Evolutionary conservation across 2,113 vertebrate species (phyloP), one percentile per base, ranked within the genome.

Genomic region (Calidris pygmaea): DNA sequence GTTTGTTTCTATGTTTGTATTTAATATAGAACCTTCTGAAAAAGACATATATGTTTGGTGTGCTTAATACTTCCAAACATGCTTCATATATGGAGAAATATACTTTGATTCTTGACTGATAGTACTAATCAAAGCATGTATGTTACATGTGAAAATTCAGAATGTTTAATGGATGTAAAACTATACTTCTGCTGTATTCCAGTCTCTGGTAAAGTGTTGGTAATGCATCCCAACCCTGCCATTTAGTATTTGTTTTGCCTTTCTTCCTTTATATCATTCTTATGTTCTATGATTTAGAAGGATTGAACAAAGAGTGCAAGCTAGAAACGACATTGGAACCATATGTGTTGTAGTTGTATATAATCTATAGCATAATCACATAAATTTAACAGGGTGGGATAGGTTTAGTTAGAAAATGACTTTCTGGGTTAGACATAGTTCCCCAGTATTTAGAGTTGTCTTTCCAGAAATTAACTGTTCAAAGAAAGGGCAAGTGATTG

Each of bases 301-400:
- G 96, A 87, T 76, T 58, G 83, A 81, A 65, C 21, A 89, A 89
- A 87, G 83, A 86, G 17, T 23, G 30, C 79, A 78, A 68, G 73
- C 65, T 81, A 77, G 88, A 81, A 78, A 29, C 27, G 60, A 27
- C 76, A 95, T 95, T 92, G 79, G 83, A 95, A 96, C 83, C 92
- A 87, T 76, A 59, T 96, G 90, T 90, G 48, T 82, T 95, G 34
- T 26, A 85, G 85, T 58, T 91, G 53, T 79, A 29, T 82, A 70
- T 85, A 79, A 89, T 93, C 73, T 85, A 14, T 78, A 60, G 66
- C 29, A 35, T 92, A 93, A 96, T 91, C 77, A 86, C 53, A 34
- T 60, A 48, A 81, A 72, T 84, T 68, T 65, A 66, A 66, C 17
- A 66, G 77, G 10, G 63, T 83, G 75, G 92, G 59, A 83, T 66